phyloP scores from a whole-genome alignment of 1,140 invertebrate genomes.

The Linepithema humile region DNA sequence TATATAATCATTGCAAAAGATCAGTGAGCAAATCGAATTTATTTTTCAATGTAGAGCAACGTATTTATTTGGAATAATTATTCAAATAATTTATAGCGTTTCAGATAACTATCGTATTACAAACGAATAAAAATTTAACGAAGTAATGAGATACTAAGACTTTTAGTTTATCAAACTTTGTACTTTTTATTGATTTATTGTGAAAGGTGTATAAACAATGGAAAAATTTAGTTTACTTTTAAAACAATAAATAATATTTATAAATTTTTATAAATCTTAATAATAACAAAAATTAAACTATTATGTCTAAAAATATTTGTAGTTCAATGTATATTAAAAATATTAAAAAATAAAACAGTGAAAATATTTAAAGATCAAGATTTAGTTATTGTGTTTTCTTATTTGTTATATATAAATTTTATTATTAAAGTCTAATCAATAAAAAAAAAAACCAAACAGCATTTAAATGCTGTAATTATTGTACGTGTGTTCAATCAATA shows the following conservation, averaged over 20 bases:
- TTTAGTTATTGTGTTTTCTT: too few relatives aligned
- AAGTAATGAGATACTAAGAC: neutral
- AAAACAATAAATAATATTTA: neutral
- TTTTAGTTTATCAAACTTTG: neutral
- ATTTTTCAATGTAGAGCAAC: neutral
- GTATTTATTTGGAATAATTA: neutral
- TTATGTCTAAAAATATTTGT: neutral
- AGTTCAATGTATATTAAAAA: too few relatives aligned
- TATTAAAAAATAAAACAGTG: too few relatives aligned
- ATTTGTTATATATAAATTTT: too few relatives aligned
- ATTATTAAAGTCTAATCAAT: too few relatives aligned
- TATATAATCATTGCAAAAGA: neutral
- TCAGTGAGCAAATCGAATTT: neutral
- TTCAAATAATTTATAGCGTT: neutral
- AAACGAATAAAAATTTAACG: neutral
- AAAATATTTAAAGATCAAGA: too few relatives aligned
- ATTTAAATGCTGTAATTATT: too few relatives aligned
- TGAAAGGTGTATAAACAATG: neutral
- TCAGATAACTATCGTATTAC: neutral
- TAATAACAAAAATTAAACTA: neutral
- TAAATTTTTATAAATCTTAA: neutral
- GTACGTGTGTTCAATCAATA: neutral
- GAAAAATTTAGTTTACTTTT: neutral
- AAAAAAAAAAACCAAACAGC: too few relatives aligned
- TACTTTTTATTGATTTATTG: neutral